phyloP scores from a whole-genome alignment of 2,888 invertebrate species.

The Athalia circularis region DNA sequence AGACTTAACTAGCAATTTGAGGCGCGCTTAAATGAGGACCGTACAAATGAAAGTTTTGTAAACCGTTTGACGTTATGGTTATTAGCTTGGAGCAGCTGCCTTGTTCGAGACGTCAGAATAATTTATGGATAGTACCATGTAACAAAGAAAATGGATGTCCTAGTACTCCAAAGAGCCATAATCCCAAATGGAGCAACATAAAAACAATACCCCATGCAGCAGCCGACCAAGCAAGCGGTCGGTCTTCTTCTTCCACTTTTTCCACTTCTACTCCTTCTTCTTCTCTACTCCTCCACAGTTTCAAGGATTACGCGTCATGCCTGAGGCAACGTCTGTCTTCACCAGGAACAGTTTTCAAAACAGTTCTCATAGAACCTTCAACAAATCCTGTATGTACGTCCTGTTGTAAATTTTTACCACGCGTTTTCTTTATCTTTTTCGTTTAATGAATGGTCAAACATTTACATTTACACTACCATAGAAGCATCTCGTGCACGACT shows the following conservation, averaged over 20 bases:
- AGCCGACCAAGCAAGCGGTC: too few relatives aligned
- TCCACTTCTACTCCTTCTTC: constrained; percentile 1
- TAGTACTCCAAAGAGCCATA: constrained; percentile 34
- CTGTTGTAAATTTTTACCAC: not conserved
- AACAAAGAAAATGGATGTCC: constrained; percentile 42
- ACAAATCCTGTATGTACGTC: constrained; percentile 20
- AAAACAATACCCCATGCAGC: constrained; percentile 23
- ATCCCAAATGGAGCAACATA: constrained; percentile 37
- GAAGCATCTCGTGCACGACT: constrained; percentile 11
- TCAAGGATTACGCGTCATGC: constrained; percentile 23
- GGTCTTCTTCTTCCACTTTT: not conserved
- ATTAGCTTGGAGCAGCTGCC: constrained; percentile 44
- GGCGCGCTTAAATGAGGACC: constrained; percentile 37
- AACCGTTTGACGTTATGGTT: constrained; percentile 45
- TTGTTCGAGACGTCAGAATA: constrained; percentile 40
- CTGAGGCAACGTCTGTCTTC: constrained; percentile 1
- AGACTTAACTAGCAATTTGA: constrained; percentile 45
- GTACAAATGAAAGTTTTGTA: constrained; percentile 45
- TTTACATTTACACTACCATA: constrained; percentile 29
- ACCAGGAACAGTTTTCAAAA: constrained; percentile 29
- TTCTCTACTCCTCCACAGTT: not conserved
- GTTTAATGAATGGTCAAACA: constrained; percentile 31
- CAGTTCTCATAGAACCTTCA: constrained; percentile 25
- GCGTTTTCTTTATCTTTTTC: not conserved
- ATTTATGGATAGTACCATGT: constrained; percentile 42